Base-by-base conservation (phyloP, 2,113 vertebrate species). In the Mionectes macconnelli region DNA sequence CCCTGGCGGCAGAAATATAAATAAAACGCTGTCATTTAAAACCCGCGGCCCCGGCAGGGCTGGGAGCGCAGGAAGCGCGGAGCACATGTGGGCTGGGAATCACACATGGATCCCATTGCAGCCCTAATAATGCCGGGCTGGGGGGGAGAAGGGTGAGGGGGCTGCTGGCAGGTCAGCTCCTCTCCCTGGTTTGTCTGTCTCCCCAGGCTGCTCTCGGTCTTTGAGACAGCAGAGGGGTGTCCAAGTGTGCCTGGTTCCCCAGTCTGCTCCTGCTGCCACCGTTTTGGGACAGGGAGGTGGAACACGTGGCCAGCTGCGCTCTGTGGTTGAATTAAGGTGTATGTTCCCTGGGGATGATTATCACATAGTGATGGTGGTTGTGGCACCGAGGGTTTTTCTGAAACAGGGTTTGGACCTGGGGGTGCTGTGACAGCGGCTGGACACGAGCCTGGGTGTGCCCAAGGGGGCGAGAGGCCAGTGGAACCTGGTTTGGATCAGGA, bases 31-130 rank as follows among this genome's bases (percentile, higher is more conserved):
- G 93, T 94, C 93, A 76, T 79, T 89, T 45, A 73, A 82, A 12
- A 75, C 17, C 33, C 57, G n/a, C 81, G 67, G 64, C 60, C 84
- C 30, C 2, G 0, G 44, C 81, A 73, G 84, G 72, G 59, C 83
- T 45, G 59, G 70, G 82, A 87, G 82, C 0, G 0, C 37, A 33
- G 80, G 92, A 94, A 72, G 78, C 4, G 0, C 5, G 1, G 28
- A 4, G 33, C 80, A 87, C 81, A 18, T n/a, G 66, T 87, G 84
- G 67, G 57, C 49, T 0, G 2, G 62, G 39, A 24, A 24, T 81
- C 88, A 90, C 94, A 92, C 87, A 76, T 82, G 87, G 94, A 95
- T 95, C 82, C 81, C 81, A 82, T 93, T 93, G 91, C 53, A 50
- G 31, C 78, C 60, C 93, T 82, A 8, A 64, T 56, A 53, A 37